Conservation (phyloP, 2,888 invertebrate genomes). For the Melinaea marsaeus region DNA sequence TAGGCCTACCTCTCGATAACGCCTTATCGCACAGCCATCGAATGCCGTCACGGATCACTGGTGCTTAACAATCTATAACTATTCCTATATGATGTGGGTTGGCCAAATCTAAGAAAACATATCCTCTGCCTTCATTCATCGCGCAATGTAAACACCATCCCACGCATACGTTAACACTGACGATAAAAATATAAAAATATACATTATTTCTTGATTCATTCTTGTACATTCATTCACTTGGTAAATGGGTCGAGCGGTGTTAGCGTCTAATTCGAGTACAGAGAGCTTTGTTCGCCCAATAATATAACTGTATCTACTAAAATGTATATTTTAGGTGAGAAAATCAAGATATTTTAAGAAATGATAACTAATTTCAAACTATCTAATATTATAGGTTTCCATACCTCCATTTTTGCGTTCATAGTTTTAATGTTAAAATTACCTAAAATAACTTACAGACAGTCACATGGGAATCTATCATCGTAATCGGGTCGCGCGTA, state of each 20-base stretch:
- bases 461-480: no score
- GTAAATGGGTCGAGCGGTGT: slow-evolving; percentile 26
- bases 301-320: slow-evolving; percentile 17
- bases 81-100: no score
- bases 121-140: not conserved
- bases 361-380: not conserved
- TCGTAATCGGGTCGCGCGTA: no score
- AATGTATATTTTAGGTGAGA: not conserved
- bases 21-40: no score
- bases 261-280: slow-evolving; percentile 26
- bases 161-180: not conserved
- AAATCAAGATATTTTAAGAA: not conserved
- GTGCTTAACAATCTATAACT: no score
- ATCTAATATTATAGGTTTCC: no score
- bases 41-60: no score
- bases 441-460: no score
- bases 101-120: no score
- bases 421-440: no score
- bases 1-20: no score
- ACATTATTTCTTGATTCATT: not conserved
- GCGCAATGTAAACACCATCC: not conserved
- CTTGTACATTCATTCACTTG: slow-evolving; percentile 18
- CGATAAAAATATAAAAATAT: not conserved
- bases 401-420: no score
- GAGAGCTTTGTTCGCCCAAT: slow-evolving; percentile 20